Percentiles rank a stretch among this genome's conserved stretches.
Evolutionary conservation across 2,888 invertebrate genomes (phyloP).

Genomic region (Acrobeloides nanus): DNA sequence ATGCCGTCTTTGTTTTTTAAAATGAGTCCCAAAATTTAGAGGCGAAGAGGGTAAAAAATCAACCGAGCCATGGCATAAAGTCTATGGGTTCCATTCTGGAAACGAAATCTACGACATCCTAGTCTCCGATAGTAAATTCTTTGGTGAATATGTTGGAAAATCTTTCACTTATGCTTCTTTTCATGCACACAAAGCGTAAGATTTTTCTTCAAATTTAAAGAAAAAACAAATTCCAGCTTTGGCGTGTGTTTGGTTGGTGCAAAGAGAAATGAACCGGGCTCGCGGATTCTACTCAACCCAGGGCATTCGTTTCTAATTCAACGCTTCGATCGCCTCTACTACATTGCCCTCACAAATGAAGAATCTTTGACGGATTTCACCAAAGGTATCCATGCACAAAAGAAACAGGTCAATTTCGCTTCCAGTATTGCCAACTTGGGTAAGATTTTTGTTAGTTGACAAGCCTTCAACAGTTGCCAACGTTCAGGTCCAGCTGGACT

Average conservation of each 20-base stretch:
- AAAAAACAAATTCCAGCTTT: constrained; percentile 64
- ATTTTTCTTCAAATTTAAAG: neutral
- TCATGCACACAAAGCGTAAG: constrained; percentile 91
- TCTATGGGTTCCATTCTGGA: constrained; percentile 96
- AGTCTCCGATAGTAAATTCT: constrained; percentile 66
- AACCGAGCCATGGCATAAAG: constrained; percentile 91
- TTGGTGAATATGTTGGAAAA: constrained; percentile 95
- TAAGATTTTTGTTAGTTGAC: constrained; percentile 2
- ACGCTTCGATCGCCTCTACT: constrained; percentile 66
- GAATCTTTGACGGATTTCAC: constrained; percentile 39
- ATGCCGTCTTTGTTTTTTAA: too few relatives aligned
- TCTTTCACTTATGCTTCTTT: constrained; percentile 99
- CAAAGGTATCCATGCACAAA: too few relatives aligned
- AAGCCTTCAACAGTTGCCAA: neutral
- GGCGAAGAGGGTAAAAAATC: constrained; percentile 90
- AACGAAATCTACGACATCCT: constrained; percentile 95
- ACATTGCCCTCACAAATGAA: constrained; percentile 47
- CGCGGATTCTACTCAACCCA: constrained; percentile 89
- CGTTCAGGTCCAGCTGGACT: neutral
- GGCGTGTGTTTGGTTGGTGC: constrained; percentile 93
- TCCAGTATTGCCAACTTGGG: constrained; percentile 16
- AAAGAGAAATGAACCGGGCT: constrained; percentile 64
- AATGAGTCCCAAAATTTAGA: too few relatives aligned
- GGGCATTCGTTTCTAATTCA: constrained; percentile 84
- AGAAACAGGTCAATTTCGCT: constrained; percentile 19